phyloP scores from a whole-genome alignment of 2,113 vertebrate genomes.

The Gobius niger region DNA sequence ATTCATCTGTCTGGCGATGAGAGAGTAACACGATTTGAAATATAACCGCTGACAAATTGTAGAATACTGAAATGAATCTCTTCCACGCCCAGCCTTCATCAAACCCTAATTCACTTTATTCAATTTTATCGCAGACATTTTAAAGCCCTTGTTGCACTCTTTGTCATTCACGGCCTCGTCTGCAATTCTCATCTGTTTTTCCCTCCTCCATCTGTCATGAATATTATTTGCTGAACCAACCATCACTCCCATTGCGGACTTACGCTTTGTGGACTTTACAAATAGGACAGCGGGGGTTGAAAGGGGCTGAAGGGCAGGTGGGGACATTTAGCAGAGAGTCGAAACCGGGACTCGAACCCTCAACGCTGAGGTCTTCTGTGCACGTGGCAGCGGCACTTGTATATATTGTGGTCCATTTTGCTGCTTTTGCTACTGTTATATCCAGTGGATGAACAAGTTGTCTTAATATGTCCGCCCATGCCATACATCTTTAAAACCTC shows the following conservation, averaged over 20 bases:
- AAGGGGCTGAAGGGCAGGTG: too few relatives aligned
- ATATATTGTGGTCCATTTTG: constrained; percentile 4
- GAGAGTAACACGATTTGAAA: background rate
- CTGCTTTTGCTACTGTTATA: background rate
- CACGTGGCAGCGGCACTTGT: too few relatives aligned
- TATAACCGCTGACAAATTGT: background rate
- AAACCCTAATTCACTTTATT: background rate
- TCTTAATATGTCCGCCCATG: background rate
- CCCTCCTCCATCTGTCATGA: constrained; percentile 22
- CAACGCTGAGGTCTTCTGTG: too few relatives aligned
- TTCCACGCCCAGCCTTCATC: background rate
- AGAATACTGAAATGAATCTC: background rate
- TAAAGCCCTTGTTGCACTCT: background rate
- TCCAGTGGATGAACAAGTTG: constrained; percentile 15
- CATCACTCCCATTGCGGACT: constrained; percentile 6
- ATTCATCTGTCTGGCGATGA: background rate
- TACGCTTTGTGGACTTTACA: background rate
- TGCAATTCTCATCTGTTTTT: constrained; percentile 12
- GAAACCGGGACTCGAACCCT: too few relatives aligned
- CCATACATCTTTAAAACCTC: background rate
- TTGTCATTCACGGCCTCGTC: background rate
- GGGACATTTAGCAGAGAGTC: too few relatives aligned
- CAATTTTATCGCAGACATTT: background rate
- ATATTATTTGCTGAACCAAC: constrained; percentile 19
- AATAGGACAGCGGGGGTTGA: too few relatives aligned